Evolutionary conservation across 2,888 invertebrate species (phyloP).

Genomic region (Agrochola macilenta): DNA sequence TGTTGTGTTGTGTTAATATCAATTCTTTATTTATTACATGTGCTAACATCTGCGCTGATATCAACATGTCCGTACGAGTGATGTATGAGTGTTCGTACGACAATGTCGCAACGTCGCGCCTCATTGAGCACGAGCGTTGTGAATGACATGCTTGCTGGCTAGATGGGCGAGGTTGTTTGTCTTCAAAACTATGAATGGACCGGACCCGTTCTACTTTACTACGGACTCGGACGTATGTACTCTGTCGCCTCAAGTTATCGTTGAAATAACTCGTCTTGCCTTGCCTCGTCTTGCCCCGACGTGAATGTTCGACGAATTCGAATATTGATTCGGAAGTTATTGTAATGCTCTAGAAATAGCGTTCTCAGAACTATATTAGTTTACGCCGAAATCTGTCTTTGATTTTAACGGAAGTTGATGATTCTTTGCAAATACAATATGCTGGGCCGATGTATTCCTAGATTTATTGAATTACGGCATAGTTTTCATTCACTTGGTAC

Average conservation of each 20-base stretch:
- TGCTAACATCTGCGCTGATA: constrained; percentile 58
- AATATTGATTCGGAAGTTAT: constrained; percentile 63
- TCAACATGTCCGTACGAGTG: constrained; percentile 51
- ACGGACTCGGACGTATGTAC: constrained; percentile 46
- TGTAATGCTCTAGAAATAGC: constrained; percentile 60
- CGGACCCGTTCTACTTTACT: constrained; percentile 66
- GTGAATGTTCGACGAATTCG: constrained; percentile 51
- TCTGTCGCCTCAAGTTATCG: constrained; percentile 47
- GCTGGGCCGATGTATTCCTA: constrained; percentile 41
- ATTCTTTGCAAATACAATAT: constrained; percentile 62
- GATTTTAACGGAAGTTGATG: constrained; percentile 59
- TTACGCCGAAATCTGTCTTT: constrained; percentile 62
- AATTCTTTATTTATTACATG: constrained; percentile 48
- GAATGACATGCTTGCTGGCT: constrained; percentile 74
- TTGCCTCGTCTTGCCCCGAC: constrained; percentile 50
- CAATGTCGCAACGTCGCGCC: constrained; percentile 71
- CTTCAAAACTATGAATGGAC: constrained; percentile 76
- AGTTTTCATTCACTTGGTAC: constrained; percentile 7
- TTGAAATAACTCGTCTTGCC: constrained; percentile 58
- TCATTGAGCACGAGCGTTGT: constrained; percentile 73
- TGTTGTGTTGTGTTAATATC: constrained; percentile 22
- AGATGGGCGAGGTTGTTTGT: constrained; percentile 73
- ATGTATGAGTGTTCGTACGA: constrained; percentile 67
- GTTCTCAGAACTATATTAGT: constrained; percentile 60
- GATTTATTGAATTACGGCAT: constrained; percentile 35